Conservation (phyloP, 1,140 invertebrate species). For the Aphis craccivora region DNA sequence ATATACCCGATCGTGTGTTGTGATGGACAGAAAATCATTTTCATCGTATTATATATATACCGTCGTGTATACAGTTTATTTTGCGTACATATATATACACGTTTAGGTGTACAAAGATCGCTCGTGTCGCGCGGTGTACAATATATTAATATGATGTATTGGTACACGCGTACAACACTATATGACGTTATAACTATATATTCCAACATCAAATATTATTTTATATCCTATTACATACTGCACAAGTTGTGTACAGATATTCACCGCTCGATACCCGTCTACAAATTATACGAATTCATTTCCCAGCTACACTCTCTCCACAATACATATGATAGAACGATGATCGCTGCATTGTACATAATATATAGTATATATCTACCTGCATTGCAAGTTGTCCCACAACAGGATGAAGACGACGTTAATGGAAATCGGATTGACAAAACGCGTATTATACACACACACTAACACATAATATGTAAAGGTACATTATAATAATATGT, state of each 20-base stretch:
- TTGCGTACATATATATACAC: background rate
- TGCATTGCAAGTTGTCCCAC: background rate
- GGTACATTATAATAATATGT: constrained; percentile 5
- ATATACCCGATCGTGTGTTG: background rate
- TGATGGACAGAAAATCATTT: constrained; percentile 9
- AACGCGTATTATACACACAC: background rate
- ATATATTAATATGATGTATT: constrained; percentile 2
- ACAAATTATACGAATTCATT: background rate
- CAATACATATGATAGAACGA: background rate
- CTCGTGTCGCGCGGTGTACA: background rate
- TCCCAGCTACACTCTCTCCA: background rate
- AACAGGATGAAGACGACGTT: background rate
- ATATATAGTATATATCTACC: background rate
- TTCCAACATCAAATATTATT: background rate
- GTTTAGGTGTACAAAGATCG: background rate
- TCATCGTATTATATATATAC: background rate
- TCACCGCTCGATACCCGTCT: background rate
- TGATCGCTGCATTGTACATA: background rate
- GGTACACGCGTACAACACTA: background rate
- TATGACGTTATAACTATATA: background rate
- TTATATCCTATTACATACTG: background rate
- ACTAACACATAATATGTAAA: background rate
- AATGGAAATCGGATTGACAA: constrained; percentile 43
- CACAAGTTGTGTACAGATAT: background rate
- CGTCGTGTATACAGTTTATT: background rate